Conservation (phyloP, 2,888 invertebrate species). For the Drosophila subquinaria region DNA sequence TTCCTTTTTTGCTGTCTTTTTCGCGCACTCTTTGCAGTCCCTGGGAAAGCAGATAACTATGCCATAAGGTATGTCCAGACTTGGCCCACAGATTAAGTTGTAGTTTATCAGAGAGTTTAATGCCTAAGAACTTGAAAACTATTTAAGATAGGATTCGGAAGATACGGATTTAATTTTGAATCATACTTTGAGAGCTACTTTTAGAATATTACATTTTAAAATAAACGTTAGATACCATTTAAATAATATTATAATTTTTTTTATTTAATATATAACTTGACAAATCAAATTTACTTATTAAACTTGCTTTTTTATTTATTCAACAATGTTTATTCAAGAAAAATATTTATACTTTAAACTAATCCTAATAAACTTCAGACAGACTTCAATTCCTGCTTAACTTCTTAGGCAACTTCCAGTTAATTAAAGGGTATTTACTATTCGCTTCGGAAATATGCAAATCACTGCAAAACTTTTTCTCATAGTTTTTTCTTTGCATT, state of each 20-base stretch:
- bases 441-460: constrained; percentile 11
- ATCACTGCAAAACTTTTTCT: constrained; percentile 6
- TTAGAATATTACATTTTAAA: background rate
- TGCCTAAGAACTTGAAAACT: background rate
- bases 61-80: constrained; percentile 8
- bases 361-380: background rate
- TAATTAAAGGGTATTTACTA: constrained; percentile 20
- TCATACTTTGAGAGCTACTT: background rate
- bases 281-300: too few species aligned
- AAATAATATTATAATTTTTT: background rate
- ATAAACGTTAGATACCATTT: background rate
- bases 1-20: constrained; percentile 32
- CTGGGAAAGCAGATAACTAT: constrained; percentile 17
- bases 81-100: background rate
- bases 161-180: too few species aligned
- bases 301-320: too few species aligned
- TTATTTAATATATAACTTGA: too few species aligned
- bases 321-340: too few species aligned
- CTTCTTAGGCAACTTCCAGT: background rate
- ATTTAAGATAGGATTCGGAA: background rate
- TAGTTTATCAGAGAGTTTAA: background rate
- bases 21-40: constrained; percentile 7
- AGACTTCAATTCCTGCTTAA: background rate
- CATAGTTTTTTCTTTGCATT: constrained; percentile 15
- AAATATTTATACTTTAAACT: too few species aligned